Evolutionary conservation across 2,113 vertebrate genomes (phyloP).

Genomic region (Natator depressus): DNA sequence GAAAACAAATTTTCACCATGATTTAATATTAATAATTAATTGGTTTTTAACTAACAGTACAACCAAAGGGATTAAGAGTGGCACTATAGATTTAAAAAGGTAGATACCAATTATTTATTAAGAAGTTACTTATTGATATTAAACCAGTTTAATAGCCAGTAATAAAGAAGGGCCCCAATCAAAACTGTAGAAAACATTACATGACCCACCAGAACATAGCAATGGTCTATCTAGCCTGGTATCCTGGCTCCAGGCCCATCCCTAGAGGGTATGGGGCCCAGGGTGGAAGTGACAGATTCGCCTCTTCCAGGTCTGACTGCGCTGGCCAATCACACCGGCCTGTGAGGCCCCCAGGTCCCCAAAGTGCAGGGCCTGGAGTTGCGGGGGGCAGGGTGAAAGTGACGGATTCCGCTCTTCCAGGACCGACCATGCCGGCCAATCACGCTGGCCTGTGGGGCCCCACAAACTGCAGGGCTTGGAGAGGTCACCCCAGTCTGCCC

Average conservation of each 20-base stretch:
- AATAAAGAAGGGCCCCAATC: not conserved
- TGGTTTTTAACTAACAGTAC: not conserved
- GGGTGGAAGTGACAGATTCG: too few species aligned
- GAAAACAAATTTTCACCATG: not conserved
- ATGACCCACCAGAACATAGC: not conserved
- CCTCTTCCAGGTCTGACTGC: too few species aligned
- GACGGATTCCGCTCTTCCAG: too few species aligned
- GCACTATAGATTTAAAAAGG: not conserved
- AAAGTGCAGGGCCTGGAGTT: too few species aligned
- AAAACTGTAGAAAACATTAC: not conserved
- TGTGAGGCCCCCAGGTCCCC: too few species aligned
- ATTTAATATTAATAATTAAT: not conserved
- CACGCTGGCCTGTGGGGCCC: too few species aligned
- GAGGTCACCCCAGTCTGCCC: too few species aligned
- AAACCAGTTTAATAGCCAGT: not conserved
- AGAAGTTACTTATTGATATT: not conserved
- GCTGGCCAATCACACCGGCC: too few species aligned
- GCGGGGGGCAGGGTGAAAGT: too few species aligned
- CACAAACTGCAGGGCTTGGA: too few species aligned
- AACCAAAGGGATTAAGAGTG: not conserved
- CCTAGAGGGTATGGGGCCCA: too few species aligned
- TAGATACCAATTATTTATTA: not conserved
- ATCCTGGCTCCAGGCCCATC: not conserved
- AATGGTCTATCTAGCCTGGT: not conserved
- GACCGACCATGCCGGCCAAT: too few species aligned